Evolutionary conservation across 2,888 invertebrate species (phyloP).

Genomic region (Gasteruption jaculator): DNA sequence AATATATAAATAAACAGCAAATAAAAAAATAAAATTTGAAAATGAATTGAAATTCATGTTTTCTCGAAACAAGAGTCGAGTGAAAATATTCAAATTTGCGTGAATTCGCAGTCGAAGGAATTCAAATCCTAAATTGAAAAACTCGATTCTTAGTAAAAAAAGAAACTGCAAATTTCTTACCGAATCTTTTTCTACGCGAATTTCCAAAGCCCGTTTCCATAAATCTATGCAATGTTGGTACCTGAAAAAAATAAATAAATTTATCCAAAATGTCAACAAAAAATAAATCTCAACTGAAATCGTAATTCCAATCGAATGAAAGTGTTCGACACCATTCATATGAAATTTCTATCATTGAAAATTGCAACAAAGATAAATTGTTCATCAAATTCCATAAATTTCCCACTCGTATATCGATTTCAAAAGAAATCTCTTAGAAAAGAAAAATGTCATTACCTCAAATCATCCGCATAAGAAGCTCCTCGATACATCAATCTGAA

Average conservation of each 20-base stretch:
- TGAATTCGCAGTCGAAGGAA: no score
- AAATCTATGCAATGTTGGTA: conserved; percentile 83
- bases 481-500: conserved; percentile 73
- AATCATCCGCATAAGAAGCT: conserved; percentile 68
- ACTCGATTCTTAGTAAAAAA: background rate
- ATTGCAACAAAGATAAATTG: background rate
- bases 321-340: background rate
- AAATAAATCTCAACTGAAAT: background rate
- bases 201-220: conserved; percentile 78
- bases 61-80: no score
- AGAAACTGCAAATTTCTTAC: no score
- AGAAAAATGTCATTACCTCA: no score
- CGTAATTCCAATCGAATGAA: no score
- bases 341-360: background rate
- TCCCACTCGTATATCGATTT: no score
- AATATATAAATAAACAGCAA: background rate
- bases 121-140: background rate
- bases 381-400: conserved; percentile 9
- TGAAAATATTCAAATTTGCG: no score
- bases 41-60: conserved; percentile 3
- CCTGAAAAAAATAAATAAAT: conserved; percentile 29
- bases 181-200: conserved; percentile 75
- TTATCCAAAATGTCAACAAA: no score
- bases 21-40: conserved; percentile 5
- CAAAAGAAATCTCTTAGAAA: no score